phyloP scores from a whole-genome alignment of 2,888 invertebrate species.

The Leucoma salicis region DNA sequence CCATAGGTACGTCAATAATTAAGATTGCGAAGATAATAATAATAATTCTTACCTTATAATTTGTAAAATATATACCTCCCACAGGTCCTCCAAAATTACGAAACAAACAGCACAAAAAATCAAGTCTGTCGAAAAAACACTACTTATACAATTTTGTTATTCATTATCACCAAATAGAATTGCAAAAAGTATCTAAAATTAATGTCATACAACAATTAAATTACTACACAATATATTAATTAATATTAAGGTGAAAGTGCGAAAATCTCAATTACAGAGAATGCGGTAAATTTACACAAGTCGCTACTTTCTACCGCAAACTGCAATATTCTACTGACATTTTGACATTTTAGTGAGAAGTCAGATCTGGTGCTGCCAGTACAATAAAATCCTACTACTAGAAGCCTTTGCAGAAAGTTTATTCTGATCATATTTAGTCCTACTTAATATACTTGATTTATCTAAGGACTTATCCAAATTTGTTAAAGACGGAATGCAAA shows the following conservation, averaged over 20 bases:
- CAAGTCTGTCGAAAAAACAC: constrained; percentile 56
- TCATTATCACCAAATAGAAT: constrained; percentile 17
- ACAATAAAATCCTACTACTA: constrained; percentile 2
- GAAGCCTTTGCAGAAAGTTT: not conserved
- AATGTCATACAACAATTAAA: constrained; percentile 20
- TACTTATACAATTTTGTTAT: constrained; percentile 33
- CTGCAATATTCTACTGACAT: constrained; percentile 66
- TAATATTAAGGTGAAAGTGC: constrained; percentile 58
- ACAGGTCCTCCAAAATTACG: constrained; percentile 51
- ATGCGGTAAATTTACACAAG: constrained; percentile 37
- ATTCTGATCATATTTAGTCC: no score
- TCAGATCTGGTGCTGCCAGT: constrained; percentile 32
- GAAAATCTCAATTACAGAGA: constrained; percentile 45
- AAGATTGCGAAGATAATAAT: not conserved
- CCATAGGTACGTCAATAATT: not conserved
- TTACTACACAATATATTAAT: constrained; percentile 42
- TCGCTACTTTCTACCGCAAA: constrained; percentile 51
- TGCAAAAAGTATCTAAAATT: constrained; percentile 11
- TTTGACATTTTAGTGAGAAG: constrained; percentile 46
- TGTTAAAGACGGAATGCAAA: no score
- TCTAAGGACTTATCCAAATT: no score
- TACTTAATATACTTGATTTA: no score
- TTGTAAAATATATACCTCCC: constrained; percentile 36
- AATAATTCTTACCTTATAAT: constrained; percentile 53
- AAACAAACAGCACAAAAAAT: constrained; percentile 58